Conservation (phyloP, 1,140 invertebrate genomes). For the Octopus sinensis region DNA sequence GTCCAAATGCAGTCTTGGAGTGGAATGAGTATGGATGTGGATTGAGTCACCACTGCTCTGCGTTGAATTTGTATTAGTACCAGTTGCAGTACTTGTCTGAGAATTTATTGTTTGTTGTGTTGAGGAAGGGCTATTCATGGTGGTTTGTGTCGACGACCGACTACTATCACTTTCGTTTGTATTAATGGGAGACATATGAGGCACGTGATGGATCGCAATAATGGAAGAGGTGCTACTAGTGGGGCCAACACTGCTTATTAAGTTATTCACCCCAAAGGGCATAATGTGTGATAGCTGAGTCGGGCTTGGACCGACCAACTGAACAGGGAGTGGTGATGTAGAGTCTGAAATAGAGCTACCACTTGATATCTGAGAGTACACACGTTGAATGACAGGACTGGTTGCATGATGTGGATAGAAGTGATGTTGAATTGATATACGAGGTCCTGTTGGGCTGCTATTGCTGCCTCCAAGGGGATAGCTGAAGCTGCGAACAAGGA, state of each 20-base stretch:
- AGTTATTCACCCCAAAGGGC: slow-evolving; percentile 11
- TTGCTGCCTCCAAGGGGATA: slow-evolving; percentile 69
- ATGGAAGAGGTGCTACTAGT: too few species aligned
- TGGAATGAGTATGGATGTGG: slow-evolving; percentile 25
- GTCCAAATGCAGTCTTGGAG: slow-evolving; percentile 57
- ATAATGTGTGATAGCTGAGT: slow-evolving; percentile 8
- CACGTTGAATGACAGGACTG: slow-evolving; percentile 4
- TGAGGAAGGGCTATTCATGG: slow-evolving; percentile 22
- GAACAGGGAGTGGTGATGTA: neutral
- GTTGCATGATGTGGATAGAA: slow-evolving; percentile 25
- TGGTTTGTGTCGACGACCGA: slow-evolving; percentile 17
- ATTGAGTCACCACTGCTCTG: slow-evolving; percentile 46
- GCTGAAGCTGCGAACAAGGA: slow-evolving; percentile 84
- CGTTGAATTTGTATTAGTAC: slow-evolving; percentile 42
- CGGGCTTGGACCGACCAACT: neutral
- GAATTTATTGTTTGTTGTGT: slow-evolving; percentile 21
- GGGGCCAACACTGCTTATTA: too few species aligned
- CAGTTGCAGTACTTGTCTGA: slow-evolving; percentile 40
- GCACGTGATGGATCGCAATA: slow-evolving; percentile 22
- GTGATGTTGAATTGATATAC: slow-evolving; percentile 30
- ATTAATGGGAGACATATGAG: neutral
- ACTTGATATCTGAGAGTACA: neutral
- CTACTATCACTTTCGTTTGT: neutral
- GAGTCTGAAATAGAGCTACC: too few species aligned
- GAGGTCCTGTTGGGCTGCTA: neutral